Evolutionary conservation across 2,797 vertebrate species (phyloP).

Genomic region (Zalophus californianus): DNA sequence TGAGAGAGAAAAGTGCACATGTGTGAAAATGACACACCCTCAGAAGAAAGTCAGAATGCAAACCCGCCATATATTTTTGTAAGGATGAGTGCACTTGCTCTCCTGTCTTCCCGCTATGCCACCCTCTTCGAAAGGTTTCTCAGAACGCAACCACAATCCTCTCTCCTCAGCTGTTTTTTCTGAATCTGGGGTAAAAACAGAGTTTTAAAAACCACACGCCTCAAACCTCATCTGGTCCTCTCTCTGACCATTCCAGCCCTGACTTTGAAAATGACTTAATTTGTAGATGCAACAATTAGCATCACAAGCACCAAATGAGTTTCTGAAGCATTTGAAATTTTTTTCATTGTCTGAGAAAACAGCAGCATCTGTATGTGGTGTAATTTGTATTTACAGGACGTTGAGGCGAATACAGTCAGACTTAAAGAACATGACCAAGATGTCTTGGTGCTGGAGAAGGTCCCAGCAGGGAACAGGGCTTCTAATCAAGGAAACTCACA

Average conservation of each 20-base stretch:
- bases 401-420: constrained; percentile 99
- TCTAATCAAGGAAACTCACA: constrained; percentile 92
- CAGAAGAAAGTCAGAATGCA: not conserved
- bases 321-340: constrained; percentile 79
- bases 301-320: constrained; percentile 82
- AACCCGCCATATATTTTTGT: not conserved
- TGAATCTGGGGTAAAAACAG: constrained; percentile 36
- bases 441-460: constrained; percentile 98
- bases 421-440: constrained; percentile 99
- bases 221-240: constrained; percentile 71
- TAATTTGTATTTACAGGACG: constrained; percentile 92
- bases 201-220: constrained; percentile 46
- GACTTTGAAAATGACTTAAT: constrained; percentile 83
- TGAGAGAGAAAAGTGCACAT: not conserved
- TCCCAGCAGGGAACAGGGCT: constrained; percentile 91
- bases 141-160: not conserved
- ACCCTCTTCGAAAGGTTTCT: not conserved
- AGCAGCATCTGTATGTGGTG: constrained; percentile 83
- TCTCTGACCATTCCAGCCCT: constrained; percentile 75
- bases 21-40: not conserved
- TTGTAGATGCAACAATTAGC: constrained; percentile 81
- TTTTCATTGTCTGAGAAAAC: constrained; percentile 81
- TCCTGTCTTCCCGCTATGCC: rapidly evolving
- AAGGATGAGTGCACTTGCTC: not conserved
- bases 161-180: constrained; percentile 18